Evolutionary conservation across 2,797 vertebrate genomes (phyloP).

Genomic region (Peromyscus aztecus): DNA sequence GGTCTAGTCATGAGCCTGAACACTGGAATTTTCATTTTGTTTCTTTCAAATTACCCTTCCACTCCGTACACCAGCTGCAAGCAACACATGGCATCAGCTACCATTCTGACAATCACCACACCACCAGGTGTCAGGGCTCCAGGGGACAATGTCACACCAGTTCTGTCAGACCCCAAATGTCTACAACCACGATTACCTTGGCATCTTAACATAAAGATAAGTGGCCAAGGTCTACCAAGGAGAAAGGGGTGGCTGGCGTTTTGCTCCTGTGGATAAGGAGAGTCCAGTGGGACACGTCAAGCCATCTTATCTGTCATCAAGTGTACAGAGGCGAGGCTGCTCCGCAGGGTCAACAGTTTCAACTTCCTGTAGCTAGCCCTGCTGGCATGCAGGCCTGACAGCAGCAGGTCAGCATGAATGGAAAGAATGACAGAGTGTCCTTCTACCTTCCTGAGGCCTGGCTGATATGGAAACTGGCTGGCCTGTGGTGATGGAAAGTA

Average conservation of each 20-base stretch:
- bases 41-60: neutral
- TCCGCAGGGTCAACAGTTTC: neutral
- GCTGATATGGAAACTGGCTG: conserved; percentile 86
- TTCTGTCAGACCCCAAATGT: neutral
- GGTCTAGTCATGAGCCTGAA: neutral
- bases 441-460: conserved; percentile 81
- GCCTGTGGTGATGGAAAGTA: conserved; percentile 85
- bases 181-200: neutral
- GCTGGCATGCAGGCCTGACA: conserved; percentile 77
- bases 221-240: neutral
- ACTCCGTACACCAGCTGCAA: neutral
- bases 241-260: neutral
- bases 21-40: neutral
- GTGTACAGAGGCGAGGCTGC: neutral
- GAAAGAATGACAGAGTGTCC: conserved; percentile 87
- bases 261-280: neutral
- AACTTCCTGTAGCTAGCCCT: conserved; percentile 68
- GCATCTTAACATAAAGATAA: neutral
- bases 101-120: neutral
- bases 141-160: neutral
- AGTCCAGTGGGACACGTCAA: neutral
- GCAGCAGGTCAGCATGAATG: conserved; percentile 79
- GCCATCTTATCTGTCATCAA: conserved; percentile 33
- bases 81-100: neutral
- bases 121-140: neutral